phyloP scores from a whole-genome alignment of 2,797 vertebrate genomes.

The Alouatta caraya region DNA sequence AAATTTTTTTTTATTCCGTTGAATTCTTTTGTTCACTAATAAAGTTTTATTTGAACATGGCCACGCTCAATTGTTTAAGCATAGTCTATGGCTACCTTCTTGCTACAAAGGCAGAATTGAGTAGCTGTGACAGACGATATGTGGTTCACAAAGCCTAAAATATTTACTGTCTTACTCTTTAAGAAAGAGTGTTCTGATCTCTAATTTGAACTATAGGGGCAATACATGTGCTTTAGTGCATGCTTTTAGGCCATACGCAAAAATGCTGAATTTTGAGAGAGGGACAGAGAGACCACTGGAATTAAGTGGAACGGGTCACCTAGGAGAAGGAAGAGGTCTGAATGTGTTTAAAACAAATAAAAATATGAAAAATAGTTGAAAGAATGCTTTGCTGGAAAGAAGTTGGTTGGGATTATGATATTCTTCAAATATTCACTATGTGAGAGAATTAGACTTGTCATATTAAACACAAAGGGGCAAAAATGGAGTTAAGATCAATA shows the following conservation, averaged over 20 bases:
- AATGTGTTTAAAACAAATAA: background rate
- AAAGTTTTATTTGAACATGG: background rate
- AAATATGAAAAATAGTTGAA: background rate
- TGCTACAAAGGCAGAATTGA: background rate
- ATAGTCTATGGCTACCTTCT: background rate
- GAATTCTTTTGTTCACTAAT: background rate
- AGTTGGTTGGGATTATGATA: background rate
- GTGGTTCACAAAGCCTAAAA: background rate
- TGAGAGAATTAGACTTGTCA: background rate
- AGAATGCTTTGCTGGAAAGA: background rate
- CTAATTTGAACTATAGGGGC: background rate
- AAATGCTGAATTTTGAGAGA: background rate
- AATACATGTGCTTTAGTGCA: background rate
- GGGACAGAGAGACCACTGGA: background rate
- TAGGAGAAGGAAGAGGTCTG: background rate
- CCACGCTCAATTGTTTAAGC: rapidly evolving
- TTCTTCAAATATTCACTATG: background rate
- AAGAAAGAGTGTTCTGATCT: background rate
- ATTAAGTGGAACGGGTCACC: background rate
- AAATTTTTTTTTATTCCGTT: background rate
- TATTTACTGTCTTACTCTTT: background rate
- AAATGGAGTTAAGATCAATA: background rate
- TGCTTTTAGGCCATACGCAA: background rate
- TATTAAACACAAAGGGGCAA: background rate
- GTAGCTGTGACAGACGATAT: background rate